A percentile compares a stretch with the other conserved stretches of the same genome.
These are phyloP conservation scores for Geotrupes spiniger DNA, from an alignment of 2,888 invertebrate genomes.

Conservation along the genomic window DNA sequence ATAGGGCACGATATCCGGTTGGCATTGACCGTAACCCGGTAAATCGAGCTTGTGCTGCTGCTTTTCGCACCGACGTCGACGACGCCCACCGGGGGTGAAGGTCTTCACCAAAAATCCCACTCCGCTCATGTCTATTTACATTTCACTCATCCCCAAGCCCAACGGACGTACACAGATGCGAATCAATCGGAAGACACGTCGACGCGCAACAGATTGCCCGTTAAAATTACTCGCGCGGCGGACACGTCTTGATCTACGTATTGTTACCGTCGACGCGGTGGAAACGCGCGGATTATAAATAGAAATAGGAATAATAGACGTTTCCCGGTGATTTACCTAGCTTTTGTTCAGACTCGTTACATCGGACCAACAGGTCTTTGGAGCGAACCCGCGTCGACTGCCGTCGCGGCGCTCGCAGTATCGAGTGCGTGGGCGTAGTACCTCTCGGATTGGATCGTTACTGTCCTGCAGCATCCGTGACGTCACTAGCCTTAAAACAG, in stretches of 20 bases:
- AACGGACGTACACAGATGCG: too few species aligned
- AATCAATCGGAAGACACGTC: too few species aligned
- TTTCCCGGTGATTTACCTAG: too few species aligned
- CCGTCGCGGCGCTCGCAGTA: constrained; percentile 30
- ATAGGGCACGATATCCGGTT: constrained; percentile 56
- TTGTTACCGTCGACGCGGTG: too few species aligned
- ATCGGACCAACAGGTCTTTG: constrained; percentile 41
- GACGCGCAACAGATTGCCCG: too few species aligned
- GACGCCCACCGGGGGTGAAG: constrained; percentile 59
- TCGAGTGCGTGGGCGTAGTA: constrained; percentile 39
- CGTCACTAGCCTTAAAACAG: constrained; percentile 34
- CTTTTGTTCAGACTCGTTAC: not conserved
- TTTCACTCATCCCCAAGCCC: too few species aligned
- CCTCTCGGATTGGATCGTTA: constrained; percentile 43
- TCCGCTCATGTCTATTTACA: constrained; percentile 53
- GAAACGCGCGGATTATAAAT: too few species aligned
- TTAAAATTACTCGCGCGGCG: too few species aligned
- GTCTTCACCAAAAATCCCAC: constrained; percentile 64
- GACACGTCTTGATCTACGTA: too few species aligned
- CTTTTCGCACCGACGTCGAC: constrained; percentile 63
- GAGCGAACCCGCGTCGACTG: constrained; percentile 38
- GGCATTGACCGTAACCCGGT: constrained; percentile 41
- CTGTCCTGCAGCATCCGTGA: constrained; percentile 46
- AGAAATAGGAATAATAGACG: too few species aligned
- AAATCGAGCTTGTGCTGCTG: constrained; percentile 51